Evolutionary conservation across 1,140 invertebrate genomes (phyloP).

Genomic region (Goniozus legneri): DNA sequence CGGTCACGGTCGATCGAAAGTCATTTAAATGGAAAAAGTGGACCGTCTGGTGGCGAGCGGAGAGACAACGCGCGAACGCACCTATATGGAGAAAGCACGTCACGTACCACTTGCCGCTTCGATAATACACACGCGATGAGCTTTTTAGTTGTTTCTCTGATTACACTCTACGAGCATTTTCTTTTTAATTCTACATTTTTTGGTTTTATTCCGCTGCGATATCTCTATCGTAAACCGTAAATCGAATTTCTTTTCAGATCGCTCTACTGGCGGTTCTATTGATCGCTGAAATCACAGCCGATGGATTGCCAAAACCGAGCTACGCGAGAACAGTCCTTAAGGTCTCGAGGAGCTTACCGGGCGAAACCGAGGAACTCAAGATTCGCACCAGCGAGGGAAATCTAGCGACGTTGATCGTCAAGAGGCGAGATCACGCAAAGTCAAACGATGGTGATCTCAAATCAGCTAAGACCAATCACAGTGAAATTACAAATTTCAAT

Average conservation of each 20-base stretch:
- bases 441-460: neutral
- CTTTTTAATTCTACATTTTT: neutral
- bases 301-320: constrained; percentile 49
- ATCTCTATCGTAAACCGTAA: too few relatives aligned
- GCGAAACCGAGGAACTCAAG: constrained; percentile 70
- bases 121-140: too few relatives aligned
- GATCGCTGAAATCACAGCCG: constrained; percentile 2
- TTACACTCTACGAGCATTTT: constrained; percentile 1
- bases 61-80: constrained; percentile 4
- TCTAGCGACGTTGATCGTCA: constrained; percentile 72
- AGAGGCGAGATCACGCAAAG: constrained; percentile 59
- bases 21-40: constrained; percentile 26
- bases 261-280: constrained; percentile 13
- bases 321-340: constrained; percentile 70
- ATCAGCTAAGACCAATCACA: neutral
- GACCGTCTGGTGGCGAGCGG: constrained; percentile 17
- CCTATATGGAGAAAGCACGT: constrained; percentile 29
- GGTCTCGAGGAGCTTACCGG: constrained; percentile 71
- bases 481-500: neutral
- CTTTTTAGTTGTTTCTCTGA: constrained; percentile 3
- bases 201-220: too few relatives aligned
- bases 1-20: constrained; percentile 20
- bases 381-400: constrained; percentile 71
- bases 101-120: constrained; percentile 31
- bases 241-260: too few relatives aligned